Evolutionary conservation across 2,888 invertebrate species (phyloP), one percentile per base, ranked within the genome.

Genomic region (Mesorhabditis belari): DNA sequence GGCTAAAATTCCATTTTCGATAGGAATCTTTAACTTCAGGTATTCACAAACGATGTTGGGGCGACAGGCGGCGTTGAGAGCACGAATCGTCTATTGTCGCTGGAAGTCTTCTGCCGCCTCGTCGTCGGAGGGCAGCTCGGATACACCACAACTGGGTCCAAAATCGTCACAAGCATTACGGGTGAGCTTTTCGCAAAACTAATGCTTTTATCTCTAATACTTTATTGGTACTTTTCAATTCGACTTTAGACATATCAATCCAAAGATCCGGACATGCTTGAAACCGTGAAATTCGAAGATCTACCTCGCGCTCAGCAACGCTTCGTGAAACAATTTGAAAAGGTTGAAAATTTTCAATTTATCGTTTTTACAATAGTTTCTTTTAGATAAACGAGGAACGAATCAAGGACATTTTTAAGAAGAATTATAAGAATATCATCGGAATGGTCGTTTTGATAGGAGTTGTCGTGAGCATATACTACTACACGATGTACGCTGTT

Each of bases 401-500:
- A 2, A 69, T 79, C 9, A 75, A 77, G 63, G 76, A 79, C 53
- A 75, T 79, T 29, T 79, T 79, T 64, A 66, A 65, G 3, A 76
- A 74, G 57, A 77, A 77, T 65, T 75, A 76, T 64, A 77, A 79
- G 62, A 77, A 77, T 57, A 73, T 73, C 60, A 64, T 64, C 26
- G 62, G 67, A 2, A 67, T 77, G 44, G 66, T 63, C 27, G 63
- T 63, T 17, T 61, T 75, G 3, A n/a, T 67, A 17, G 55, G 60
- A 0, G 19, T 73, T 1, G 76, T 69, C 44, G 65, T 70, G n/a
- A 86, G 88, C 66, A 91, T 94, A 78, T 92, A 91, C 82, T 84
- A 86, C 28, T 93, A 92, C 82, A 90, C 92, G 21, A 89, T 91
- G 80, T 86, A 86, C 69, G 87, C 92, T n/a, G 44, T 35, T 17